Conservation (phyloP, 2,888 invertebrate genomes). For the Tinea semifulvella region DNA sequence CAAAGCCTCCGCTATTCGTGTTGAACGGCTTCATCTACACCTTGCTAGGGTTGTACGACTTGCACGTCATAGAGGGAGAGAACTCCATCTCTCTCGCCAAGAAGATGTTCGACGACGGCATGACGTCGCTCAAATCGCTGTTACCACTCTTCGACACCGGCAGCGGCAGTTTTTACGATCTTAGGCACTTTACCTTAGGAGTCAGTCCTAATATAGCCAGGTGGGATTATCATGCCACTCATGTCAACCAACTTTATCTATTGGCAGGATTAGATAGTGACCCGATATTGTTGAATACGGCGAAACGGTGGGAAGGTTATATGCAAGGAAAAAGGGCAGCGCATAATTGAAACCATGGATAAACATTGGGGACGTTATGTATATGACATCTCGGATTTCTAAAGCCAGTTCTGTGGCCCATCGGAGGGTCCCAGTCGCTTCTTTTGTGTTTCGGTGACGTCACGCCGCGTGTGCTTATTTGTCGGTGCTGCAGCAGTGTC, state of each 20-base stretch:
- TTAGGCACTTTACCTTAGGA: constrained; percentile 90
- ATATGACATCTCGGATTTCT: too few species aligned
- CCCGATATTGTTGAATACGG: constrained; percentile 82
- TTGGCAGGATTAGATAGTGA: constrained; percentile 87
- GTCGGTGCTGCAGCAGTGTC: too few species aligned
- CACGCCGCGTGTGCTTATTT: too few species aligned
- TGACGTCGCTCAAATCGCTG: constrained; percentile 86
- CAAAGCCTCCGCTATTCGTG: constrained; percentile 92
- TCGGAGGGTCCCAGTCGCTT: too few species aligned
- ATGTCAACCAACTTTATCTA: constrained; percentile 93
- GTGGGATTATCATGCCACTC: constrained; percentile 99
- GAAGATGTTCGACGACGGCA: constrained; percentile 82
- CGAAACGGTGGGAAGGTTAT: constrained; percentile 93
- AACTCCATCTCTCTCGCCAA: constrained; percentile 76
- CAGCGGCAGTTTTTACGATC: constrained; percentile 94
- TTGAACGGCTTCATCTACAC: constrained; percentile 99
- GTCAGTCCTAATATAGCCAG: constrained; percentile 94
- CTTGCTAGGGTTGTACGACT: constrained; percentile 93
- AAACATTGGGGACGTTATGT: too few species aligned
- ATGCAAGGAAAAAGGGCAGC: constrained; percentile 94
- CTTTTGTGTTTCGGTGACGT: too few species aligned
- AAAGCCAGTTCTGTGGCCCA: too few species aligned
- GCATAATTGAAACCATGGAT: constrained; percentile 92
- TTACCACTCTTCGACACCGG: constrained; percentile 94
- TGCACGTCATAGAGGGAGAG: constrained; percentile 81